Evolutionary conservation across 2,113 vertebrate species (phyloP), one percentile per base, ranked within the genome.

Genomic region (Cynopterus brachyotis): DNA sequence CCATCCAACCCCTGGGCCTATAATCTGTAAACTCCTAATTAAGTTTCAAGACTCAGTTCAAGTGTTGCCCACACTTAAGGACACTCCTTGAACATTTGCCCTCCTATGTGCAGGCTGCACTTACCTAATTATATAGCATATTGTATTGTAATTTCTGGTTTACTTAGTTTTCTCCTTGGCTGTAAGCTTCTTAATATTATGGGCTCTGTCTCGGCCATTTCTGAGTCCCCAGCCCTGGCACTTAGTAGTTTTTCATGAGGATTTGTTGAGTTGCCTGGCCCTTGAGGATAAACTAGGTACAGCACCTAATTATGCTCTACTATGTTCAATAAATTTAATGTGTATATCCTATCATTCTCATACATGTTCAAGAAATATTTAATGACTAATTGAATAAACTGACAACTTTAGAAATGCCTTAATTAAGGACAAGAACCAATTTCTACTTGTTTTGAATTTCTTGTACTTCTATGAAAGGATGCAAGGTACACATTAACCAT

Each of bases 381-480:
- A 89, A 84, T 47, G 42, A 93, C 24, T 73, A 73, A 90, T 62
- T 67, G 32, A 94, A 55, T 55, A 76, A 79, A 82, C 16, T 79
- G 84, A 59, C 53, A 76, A 76, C 9, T 79, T 64, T 82, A 57
- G 67, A 62, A 70, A 92, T 59, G 37, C 20, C 32, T 24, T 83
- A 73, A 75, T 96, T 88, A 86, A 91, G 45, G 45, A 70, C 10
- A 83, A 83, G 70, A 47, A 78, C 35, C 22, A 70, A 66, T 83
- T 95, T 93, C 45, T 50, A 50, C 50, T 86, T 92, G 66, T 79
- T 92, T n/a, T 37, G 64, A 66, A 70, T 78, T 59, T 80, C 82
- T 91, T 66, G 20, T 32, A 32, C 26, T 12, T 76, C 75, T 67
- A 17, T 57, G 81, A 94, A 66, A 85, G 5, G 12, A 57, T 78